These are phyloP conservation scores for Encarsia formosa DNA, from an alignment of 2,888 invertebrate genomes.

Conservation along the genomic window DNA sequence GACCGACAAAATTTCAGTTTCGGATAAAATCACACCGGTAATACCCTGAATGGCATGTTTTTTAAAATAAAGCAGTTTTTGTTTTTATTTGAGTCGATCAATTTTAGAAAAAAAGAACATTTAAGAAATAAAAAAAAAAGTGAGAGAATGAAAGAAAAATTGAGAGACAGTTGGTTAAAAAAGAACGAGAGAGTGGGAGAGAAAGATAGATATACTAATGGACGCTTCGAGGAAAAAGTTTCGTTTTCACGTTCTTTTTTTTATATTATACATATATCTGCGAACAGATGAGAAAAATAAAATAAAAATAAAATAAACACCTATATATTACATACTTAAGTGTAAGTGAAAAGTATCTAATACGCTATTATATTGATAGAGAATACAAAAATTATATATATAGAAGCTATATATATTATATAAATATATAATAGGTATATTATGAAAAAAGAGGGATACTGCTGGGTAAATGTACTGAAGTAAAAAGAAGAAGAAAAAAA, in stretches of 20 bases:
- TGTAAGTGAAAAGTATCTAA: conserved; percentile 49
- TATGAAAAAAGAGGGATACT: conserved; percentile 41
- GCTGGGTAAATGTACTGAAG: conserved; percentile 39
- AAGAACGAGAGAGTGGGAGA: conserved; percentile 20
- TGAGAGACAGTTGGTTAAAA: conserved; percentile 20
- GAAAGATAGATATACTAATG: conserved; percentile 17
- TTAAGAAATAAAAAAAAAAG: conserved; percentile 22
- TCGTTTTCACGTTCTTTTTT: conserved; percentile 47
- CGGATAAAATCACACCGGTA: conserved; percentile 56
- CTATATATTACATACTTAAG: conserved; percentile 50
- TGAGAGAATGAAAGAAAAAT: conserved; percentile 13
- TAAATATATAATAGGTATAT: conserved; percentile 44
- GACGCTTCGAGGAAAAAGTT: conserved; percentile 31
- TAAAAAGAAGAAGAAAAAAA: too few species aligned
- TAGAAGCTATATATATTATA: conserved; percentile 38
- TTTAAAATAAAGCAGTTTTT: conserved; percentile 24
- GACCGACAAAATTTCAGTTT: conserved; percentile 48
- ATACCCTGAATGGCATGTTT: conserved; percentile 71
- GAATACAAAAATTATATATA: conserved; percentile 43
- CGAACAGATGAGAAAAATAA: conserved; percentile 42
- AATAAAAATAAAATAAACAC: conserved; percentile 41
- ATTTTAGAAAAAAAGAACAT: conserved; percentile 20
- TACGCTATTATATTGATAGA: conserved; percentile 47
- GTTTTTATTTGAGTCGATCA: conserved; percentile 24
- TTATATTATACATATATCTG: conserved; percentile 36